These are phyloP conservation scores for Tympanuchus pallidicinctus DNA, from an alignment of 2,113 vertebrate genomes.

Conservation along the genomic window DNA sequence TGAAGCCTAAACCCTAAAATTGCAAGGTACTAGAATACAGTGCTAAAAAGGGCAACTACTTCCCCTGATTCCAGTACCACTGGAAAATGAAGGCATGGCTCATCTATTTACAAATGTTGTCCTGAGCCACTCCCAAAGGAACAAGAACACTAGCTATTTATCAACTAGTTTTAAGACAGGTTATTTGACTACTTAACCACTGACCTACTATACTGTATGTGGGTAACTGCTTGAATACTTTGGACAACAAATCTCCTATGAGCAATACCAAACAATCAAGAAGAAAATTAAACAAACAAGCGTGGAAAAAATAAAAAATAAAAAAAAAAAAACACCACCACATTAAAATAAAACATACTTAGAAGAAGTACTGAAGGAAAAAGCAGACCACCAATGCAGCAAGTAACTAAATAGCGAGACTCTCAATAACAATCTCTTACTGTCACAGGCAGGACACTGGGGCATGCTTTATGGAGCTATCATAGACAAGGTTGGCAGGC, in stretches of 20 bases:
- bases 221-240: background rate
- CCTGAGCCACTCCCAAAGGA: background rate
- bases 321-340: background rate
- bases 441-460: background rate
- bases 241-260: background rate
- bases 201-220: background rate
- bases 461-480: background rate
- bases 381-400: background rate
- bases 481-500: background rate
- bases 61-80: background rate
- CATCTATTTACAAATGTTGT: background rate
- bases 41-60: background rate
- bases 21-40: constrained; percentile 6
- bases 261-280: background rate
- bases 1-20: constrained; percentile 24
- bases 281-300: rapidly evolving
- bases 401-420: background rate
- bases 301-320: rapidly evolving
- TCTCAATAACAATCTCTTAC: background rate
- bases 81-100: constrained; percentile 38
- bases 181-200: constrained; percentile 25
- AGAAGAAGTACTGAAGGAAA: background rate
- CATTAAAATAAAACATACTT: background rate
- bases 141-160: background rate
- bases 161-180: background rate